Percentiles rank a stretch among this genome's conserved stretches.
phyloP scores from a whole-genome alignment of 2,113 vertebrate genomes.

The Puffinus mauretanicus region DNA sequence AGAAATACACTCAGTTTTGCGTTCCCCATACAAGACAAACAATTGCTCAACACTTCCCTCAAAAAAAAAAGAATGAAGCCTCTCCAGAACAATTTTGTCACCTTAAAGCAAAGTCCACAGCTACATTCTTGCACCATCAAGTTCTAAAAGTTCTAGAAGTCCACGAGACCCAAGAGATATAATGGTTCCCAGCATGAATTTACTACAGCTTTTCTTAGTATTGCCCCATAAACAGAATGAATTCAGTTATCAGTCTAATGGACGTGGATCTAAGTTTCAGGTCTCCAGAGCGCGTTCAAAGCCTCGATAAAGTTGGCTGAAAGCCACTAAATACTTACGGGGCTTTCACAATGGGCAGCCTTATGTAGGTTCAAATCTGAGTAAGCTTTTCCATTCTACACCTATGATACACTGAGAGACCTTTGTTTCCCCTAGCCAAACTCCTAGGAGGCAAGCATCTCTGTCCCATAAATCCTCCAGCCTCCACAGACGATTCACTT shows the following conservation, averaged over 20 bases:
- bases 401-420: neutral
- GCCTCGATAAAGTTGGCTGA: neutral
- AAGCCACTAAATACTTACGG: neutral
- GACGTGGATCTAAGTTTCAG: neutral
- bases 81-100: neutral
- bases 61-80: neutral
- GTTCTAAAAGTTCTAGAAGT: neutral
- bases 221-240: neutral
- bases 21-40: neutral
- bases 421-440: neutral
- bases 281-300: neutral
- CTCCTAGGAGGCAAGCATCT: neutral
- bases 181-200: neutral
- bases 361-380: neutral
- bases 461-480: neutral
- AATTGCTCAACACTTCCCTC: neutral
- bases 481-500: neutral
- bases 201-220: neutral
- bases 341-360: neutral
- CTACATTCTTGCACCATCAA: neutral
- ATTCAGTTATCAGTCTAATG: neutral
- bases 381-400: neutral
- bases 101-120: slow-evolving; percentile 17
- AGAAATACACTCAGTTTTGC: neutral
- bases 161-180: neutral